Conservation (phyloP, 1,140 invertebrate species). For the Schmidtea mediterranea region DNA sequence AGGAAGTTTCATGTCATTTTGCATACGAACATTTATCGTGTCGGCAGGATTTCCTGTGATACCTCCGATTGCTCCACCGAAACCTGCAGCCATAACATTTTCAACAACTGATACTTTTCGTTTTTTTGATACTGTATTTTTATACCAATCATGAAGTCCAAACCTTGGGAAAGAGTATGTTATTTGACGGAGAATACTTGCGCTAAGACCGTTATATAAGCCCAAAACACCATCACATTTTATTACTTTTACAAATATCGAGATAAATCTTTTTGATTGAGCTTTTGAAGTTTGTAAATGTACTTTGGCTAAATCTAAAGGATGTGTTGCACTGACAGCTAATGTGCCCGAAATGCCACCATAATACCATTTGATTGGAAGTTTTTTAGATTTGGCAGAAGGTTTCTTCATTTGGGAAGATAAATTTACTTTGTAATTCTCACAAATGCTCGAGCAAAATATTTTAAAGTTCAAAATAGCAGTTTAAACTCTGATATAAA, state of each 20-base stretch:
- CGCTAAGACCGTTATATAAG: slow-evolving; percentile 81
- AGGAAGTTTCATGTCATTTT: slow-evolving; percentile 88
- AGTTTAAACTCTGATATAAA: too few species aligned
- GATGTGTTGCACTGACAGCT: slow-evolving; percentile 82
- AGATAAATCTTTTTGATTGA: too few species aligned
- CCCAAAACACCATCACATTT: slow-evolving; percentile 53
- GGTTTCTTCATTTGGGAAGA: too few species aligned
- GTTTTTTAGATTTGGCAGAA: too few species aligned
- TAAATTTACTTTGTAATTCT: too few species aligned
- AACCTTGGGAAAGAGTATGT: slow-evolving; percentile 91
- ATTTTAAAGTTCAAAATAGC: too few species aligned
- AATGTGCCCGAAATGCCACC: slow-evolving; percentile 71
- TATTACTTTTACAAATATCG: slow-evolving; percentile 37
- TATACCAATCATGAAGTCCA: slow-evolving; percentile 60
- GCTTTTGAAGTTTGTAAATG: slow-evolving; percentile 57
- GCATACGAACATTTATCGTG: slow-evolving; percentile 90
- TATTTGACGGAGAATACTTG: slow-evolving; percentile 65
- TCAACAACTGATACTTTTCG: slow-evolving; percentile 36
- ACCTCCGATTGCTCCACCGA: slow-evolving; percentile 59
- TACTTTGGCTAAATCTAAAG: slow-evolving; percentile 79
- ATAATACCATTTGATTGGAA: too few species aligned
- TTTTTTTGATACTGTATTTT: slow-evolving; percentile 18
- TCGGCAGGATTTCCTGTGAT: slow-evolving; percentile 66
- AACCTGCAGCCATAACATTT: slow-evolving; percentile 48
- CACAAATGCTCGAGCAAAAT: too few species aligned